These are phyloP conservation scores for Ips typographus DNA, from an alignment of 1,140 invertebrate species.

Conservation along the genomic window DNA sequence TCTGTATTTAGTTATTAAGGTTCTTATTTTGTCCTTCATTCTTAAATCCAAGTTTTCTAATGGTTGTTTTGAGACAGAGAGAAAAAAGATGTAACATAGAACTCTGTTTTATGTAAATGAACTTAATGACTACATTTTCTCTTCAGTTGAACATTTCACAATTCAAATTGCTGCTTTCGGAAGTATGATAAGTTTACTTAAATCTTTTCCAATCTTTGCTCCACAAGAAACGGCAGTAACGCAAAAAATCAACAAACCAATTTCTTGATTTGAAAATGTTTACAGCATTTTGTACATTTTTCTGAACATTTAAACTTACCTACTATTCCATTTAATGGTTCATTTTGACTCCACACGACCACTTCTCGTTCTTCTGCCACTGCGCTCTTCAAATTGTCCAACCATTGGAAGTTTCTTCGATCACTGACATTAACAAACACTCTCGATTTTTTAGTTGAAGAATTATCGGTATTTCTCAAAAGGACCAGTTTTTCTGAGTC, in stretches of 20 bases:
- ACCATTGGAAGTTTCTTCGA: constrained; percentile 54
- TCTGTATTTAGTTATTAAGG: too few relatives aligned
- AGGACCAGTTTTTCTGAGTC: constrained; percentile 52
- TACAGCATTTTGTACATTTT: background rate
- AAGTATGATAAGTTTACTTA: background rate
- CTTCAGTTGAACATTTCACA: too few relatives aligned
- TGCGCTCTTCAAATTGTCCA: constrained; percentile 57
- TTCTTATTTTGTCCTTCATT: too few relatives aligned
- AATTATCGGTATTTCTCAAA: constrained; percentile 35
- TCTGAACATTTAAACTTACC: constrained; percentile 1
- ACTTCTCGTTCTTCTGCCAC: constrained; percentile 57
- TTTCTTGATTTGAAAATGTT: too few relatives aligned
- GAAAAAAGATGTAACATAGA: too few relatives aligned
- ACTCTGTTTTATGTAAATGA: too few relatives aligned
- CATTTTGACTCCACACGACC: constrained; percentile 62
- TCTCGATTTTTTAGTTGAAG: background rate
- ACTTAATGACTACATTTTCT: too few relatives aligned
- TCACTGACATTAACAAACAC: constrained; percentile 15
- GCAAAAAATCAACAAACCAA: background rate
- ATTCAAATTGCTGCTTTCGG: background rate
- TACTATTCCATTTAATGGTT: constrained; percentile 54
- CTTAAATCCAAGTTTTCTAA: too few relatives aligned
- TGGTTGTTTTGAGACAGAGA: too few relatives aligned
- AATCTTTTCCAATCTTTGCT: background rate
- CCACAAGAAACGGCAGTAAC: background rate